Evolutionary conservation across 2,113 vertebrate species (phyloP).

Genomic region (Camarhynchus parvulus): DNA sequence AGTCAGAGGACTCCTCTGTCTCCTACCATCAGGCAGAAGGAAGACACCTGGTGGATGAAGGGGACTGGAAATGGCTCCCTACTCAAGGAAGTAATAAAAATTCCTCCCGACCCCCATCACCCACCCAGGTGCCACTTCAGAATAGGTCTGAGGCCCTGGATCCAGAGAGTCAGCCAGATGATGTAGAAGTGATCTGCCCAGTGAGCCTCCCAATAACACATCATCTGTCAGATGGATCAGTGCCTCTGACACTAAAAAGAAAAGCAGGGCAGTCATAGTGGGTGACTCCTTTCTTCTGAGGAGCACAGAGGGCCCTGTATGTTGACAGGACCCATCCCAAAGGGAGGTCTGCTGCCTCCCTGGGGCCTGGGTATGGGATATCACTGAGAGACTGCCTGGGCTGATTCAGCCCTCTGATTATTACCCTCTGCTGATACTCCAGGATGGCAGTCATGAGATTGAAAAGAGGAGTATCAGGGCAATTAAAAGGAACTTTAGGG

Average conservation of each 20-base stretch:
- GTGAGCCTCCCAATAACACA: not conserved
- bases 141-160: not conserved
- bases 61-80: not conserved
- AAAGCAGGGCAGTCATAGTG: not conserved
- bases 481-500: not conserved
- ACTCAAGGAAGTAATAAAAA: not conserved
- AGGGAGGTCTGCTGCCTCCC: not conserved
- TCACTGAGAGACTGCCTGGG: not conserved
- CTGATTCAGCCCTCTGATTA: not conserved
- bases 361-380: not conserved
- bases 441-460: not conserved
- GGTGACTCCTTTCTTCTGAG: not conserved
- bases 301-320: not conserved
- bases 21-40: not conserved
- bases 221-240: not conserved
- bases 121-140: not conserved
- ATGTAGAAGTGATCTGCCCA: not conserved
- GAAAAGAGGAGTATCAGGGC: not conserved
- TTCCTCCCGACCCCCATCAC: not conserved
- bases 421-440: not conserved
- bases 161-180: not conserved
- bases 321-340: rapidly evolving
- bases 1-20: not conserved
- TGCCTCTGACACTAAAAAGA: not conserved
- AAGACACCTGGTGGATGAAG: not conserved